Base-by-base conservation (phyloP, 2,888 invertebrate genomes). In the Neoaliturus tenellus region DNA sequence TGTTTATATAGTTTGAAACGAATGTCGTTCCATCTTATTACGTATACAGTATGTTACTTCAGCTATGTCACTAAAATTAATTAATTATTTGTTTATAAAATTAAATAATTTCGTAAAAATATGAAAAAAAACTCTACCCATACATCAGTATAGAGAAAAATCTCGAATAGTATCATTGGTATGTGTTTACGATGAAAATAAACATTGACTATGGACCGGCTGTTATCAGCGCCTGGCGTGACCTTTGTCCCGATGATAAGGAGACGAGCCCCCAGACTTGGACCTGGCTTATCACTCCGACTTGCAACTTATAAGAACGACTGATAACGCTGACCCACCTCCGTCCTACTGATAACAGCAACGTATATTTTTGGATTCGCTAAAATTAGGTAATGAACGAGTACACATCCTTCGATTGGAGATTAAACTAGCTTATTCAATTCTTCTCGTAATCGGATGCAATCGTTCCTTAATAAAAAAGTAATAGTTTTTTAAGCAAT, bases 261-360 rank as follows among this genome's bases (percentile, higher is more conserved):
- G 23, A 51, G 51, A 51, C 51, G 51, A 51, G 51, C 51, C 51
- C 51, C 51, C 51, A 20, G 51, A 23, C 51, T 51, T 51, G 51
- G 51, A 51, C 51, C 51, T 51, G 51, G 51, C 51, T 20, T 51
- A 51, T 51, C 51, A 51, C 51, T 23, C 5, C 17, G 17, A 10
- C 51, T 51, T 51, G 51, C 51, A 51, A 51, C 23, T 20, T 20
- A 51, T 51, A 51, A 51, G 20, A 20, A 23, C 51, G n/a, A 5
- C 23, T 44, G 51, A 51, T 51, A 51, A 23, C n/a, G 51, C 51
- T 51, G 51, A 51, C 51, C 51, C 23, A 51, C 51, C 51, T 20
- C 51, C 51, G 0, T 44, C 17, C 44, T 35, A 35, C 4, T 44
- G 44, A 51, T 51, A 51, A 6, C 20, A 23, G 51, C 20, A 14